phyloP scores from a whole-genome alignment of 1,140 invertebrate genomes.

The Odontomachus brunneus region DNA sequence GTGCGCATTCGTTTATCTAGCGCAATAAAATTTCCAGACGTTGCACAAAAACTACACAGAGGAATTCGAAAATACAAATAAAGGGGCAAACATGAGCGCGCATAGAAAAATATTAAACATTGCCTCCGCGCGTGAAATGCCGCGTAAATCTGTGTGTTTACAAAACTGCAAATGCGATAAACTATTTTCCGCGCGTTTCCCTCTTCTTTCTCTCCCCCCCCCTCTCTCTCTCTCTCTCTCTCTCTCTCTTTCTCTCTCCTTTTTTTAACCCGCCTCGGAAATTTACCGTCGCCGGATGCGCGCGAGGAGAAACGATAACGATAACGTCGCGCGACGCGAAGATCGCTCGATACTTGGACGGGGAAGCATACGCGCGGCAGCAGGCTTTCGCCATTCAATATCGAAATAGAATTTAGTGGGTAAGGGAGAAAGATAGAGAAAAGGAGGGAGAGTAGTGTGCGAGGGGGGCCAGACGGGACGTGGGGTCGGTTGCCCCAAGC shows the following conservation, averaged over 20 bases:
- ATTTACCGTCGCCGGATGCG: constrained; percentile 8
- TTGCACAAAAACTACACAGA: not conserved
- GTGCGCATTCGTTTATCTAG: too few species aligned
- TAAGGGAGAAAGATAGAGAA: constrained; percentile 1
- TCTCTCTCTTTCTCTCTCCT: too few species aligned
- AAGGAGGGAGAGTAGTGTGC: constrained; percentile 3
- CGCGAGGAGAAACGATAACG: constrained; percentile 9
- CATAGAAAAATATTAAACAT: constrained; percentile 22
- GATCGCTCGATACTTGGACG: constrained; percentile 32
- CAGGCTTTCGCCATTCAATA: constrained; percentile 44
- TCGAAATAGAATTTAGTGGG: constrained; percentile 51
- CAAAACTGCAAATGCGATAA: not conserved
- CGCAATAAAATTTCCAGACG: not conserved
- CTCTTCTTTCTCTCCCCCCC: too few species aligned
- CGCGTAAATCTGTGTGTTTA: constrained; percentile 9
- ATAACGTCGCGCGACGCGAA: constrained; percentile 38
- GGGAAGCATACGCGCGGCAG: constrained; percentile 43
- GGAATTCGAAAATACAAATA: not conserved
- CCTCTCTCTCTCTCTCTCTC: too few species aligned
- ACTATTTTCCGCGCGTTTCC: not conserved
- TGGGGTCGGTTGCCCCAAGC: constrained; percentile 4
- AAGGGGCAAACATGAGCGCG: not conserved
- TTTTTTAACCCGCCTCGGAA: not conserved
- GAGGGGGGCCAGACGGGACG: not conserved
- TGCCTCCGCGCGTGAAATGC: constrained; percentile 15